Conservation (phyloP, 2,888 invertebrate species). For the Palloptera scutellata region DNA sequence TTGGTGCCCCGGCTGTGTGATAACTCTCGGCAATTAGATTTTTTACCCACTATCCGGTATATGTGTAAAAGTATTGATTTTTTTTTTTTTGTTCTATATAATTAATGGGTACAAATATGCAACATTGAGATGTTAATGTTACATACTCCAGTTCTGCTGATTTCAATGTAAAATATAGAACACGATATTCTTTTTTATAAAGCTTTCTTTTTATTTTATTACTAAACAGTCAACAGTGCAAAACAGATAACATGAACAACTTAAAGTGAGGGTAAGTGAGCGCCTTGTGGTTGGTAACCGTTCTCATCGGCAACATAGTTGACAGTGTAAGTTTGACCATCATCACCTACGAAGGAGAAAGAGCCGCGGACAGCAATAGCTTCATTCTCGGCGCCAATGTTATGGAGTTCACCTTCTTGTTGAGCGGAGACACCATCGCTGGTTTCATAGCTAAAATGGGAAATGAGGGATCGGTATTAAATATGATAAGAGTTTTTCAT, state of each 20-base stretch:
- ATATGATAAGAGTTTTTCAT: background rate
- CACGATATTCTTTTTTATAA: background rate
- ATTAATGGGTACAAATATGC: too few relatives aligned
- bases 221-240: background rate
- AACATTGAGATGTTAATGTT: too few relatives aligned
- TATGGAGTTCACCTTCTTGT: slow-evolving; percentile 67
- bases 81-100: too few relatives aligned
- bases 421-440: slow-evolving; percentile 67
- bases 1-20: too few relatives aligned
- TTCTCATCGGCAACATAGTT: slow-evolving; percentile 63
- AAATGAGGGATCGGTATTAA: background rate
- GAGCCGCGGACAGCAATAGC: slow-evolving; percentile 66
- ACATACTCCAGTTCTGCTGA: too few relatives aligned
- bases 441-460: slow-evolving; percentile 52
- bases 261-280: slow-evolving; percentile 64
- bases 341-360: slow-evolving; percentile 68
- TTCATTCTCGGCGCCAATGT: slow-evolving; percentile 67
- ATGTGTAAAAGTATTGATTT: too few relatives aligned
- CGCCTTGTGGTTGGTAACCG: slow-evolving; percentile 66
- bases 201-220: slow-evolving; percentile 10
- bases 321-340: slow-evolving; percentile 69
- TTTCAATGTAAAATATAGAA: too few relatives aligned
- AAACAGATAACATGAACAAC: slow-evolving; percentile 26
- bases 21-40: too few relatives aligned
- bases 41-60: too few relatives aligned